These are phyloP conservation scores for Montipora foliosa DNA, from an alignment of 64 coral and sea anemone species.

Conservation along the genomic window DNA sequence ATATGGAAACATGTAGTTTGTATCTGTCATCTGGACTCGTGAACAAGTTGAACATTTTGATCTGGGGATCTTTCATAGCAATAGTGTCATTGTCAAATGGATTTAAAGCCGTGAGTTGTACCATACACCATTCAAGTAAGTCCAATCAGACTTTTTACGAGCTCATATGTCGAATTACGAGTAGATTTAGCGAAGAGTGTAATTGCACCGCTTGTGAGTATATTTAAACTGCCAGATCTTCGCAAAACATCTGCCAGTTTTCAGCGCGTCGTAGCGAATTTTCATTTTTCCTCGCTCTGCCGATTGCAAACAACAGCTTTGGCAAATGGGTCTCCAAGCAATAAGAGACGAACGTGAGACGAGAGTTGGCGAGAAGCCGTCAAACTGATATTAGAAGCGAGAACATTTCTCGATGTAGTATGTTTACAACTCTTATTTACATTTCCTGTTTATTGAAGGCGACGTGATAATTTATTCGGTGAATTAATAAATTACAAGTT, in stretches of 20 bases:
- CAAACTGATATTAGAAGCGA: constrained; percentile 14
- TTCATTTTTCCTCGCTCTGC: constrained; percentile 10
- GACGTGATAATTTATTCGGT: constrained; percentile 91
- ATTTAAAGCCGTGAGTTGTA: neutral
- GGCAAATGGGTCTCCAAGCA: neutral
- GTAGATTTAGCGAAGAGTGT: neutral
- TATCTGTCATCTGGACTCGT: constrained; percentile 39
- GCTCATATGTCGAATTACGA: constrained; percentile 9
- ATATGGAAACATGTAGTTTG: constrained; percentile 57
- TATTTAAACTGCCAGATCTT: constrained; percentile 7
- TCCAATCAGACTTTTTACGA: neutral
- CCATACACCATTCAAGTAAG: constrained; percentile 38
- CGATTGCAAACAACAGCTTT: neutral
- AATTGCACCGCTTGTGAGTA: constrained; percentile 24
- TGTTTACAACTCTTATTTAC: constrained; percentile 89
- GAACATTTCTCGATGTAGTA: constrained; percentile 63
- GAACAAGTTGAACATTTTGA: constrained; percentile 1
- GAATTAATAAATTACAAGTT: constrained; percentile 99
- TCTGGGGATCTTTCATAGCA: neutral
- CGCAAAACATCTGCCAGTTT: constrained; percentile 37
- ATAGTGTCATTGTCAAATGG: constrained; percentile 18
- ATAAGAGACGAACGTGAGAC: neutral
- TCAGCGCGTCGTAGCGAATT: constrained; percentile 15
- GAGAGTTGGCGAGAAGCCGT: neutral
- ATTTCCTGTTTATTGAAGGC: constrained; percentile 89